Evolutionary conservation across 1,140 invertebrate genomes (phyloP).

Genomic region (Bacillus rossius): DNA sequence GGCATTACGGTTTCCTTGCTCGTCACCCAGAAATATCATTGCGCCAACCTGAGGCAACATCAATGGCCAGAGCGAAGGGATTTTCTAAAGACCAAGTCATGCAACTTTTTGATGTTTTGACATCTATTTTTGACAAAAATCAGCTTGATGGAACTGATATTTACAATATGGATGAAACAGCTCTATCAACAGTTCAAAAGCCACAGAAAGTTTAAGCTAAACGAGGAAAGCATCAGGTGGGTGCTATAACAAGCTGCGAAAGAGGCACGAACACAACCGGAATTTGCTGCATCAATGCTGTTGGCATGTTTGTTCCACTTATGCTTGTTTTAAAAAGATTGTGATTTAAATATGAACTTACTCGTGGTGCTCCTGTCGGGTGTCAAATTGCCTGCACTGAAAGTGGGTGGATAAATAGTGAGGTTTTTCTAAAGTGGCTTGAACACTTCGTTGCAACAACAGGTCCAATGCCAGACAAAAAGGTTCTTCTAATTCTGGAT

Average conservation of each 20-base stretch:
- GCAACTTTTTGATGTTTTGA: too few relatives aligned
- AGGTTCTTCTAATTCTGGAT: conserved; percentile 19
- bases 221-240: conserved; percentile 40
- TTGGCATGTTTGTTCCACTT: conserved; percentile 29
- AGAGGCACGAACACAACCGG: conserved; percentile 25
- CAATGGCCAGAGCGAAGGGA: too few relatives aligned
- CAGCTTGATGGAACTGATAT: too few relatives aligned
- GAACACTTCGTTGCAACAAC: conserved; percentile 18
- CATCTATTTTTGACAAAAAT: too few relatives aligned
- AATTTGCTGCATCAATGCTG: conserved; percentile 17
- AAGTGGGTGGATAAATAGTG: conserved; percentile 17
- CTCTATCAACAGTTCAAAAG: conserved; percentile 38
- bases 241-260: conserved; percentile 40
- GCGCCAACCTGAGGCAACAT: too few relatives aligned
- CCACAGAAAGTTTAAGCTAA: conserved; percentile 39
- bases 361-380: conserved; percentile 14
- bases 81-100: too few relatives aligned
- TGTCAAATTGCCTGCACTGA: neutral
- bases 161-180: too few relatives aligned
- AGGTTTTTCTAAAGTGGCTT: conserved; percentile 20
- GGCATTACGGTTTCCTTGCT: too few relatives aligned
- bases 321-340: conserved; percentile 35
- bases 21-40: too few relatives aligned
- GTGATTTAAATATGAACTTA: conserved; percentile 12
- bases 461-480: conserved; percentile 8